Conservation (phyloP, 37 sponge, comb jelly and placozoan species). For the Lycopodina hypogea region DNA sequence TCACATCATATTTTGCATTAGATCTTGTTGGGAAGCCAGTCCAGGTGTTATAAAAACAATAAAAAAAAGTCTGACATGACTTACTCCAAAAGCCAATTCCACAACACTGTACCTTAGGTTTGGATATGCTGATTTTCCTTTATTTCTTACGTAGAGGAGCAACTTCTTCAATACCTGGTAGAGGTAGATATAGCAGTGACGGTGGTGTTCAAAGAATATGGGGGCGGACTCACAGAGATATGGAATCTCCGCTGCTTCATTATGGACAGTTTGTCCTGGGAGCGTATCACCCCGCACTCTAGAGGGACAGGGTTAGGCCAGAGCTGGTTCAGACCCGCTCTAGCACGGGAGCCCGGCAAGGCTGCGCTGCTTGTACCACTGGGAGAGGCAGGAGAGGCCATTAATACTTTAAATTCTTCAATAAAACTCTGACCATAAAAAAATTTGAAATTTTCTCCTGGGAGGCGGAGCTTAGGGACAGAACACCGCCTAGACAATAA, state of each 20-base stretch:
- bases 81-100: no score
- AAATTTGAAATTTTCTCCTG: no score
- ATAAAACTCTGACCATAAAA: no score
- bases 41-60: no score
- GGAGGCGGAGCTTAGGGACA: no score
- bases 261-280: not conserved
- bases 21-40: no score
- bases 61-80: no score
- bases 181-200: not conserved
- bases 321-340: conserved; percentile 1
- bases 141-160: conserved; percentile 36
- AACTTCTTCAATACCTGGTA: conserved; percentile 62
- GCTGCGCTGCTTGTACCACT: not conserved
- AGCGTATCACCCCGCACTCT: conserved; percentile 51
- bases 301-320: conserved; percentile 59
- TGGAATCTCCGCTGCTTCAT: conserved; percentile 12
- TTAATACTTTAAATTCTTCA: no score
- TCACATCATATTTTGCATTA: no score
- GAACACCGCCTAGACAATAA: no score
- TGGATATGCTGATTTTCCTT: conserved; percentile 44
- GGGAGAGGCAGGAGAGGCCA: not conserved
- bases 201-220: not conserved
- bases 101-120: conserved; percentile 64
- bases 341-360: conserved; percentile 5
- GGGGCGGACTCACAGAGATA: conserved; percentile 8